phyloP scores from a whole-genome alignment of 2,113 vertebrate genomes.

The Dicentrarchus labrax region DNA sequence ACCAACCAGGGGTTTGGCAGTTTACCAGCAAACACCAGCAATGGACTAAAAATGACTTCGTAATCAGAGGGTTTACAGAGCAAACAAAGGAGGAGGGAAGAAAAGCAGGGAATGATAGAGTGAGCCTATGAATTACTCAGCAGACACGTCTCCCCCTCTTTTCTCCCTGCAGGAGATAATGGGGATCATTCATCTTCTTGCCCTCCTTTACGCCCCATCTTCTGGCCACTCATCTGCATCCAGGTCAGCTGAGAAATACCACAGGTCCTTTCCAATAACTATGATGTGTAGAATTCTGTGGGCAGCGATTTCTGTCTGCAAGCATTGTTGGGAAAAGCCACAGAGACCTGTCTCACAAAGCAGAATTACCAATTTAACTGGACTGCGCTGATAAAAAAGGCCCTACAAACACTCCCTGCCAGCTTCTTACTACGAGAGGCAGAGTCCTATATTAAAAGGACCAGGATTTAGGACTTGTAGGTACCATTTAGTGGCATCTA shows the following conservation, averaged over 20 bases:
- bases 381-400: background rate
- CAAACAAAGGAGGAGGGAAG: constrained; percentile 61
- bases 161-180: constrained; percentile 74
- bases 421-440: background rate
- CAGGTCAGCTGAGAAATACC: constrained; percentile 72
- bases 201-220: constrained; percentile 71
- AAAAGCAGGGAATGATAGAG: constrained; percentile 64
- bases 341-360: background rate
- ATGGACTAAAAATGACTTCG: constrained; percentile 68
- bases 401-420: background rate
- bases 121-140: constrained; percentile 74
- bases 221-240: constrained; percentile 72
- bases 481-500: too few relatives aligned
- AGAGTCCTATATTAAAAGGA: background rate
- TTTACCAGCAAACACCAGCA: constrained; percentile 62
- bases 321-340: background rate
- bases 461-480: too few relatives aligned
- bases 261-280: constrained; percentile 40
- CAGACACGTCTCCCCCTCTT: constrained; percentile 54
- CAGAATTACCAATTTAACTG: background rate
- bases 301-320: background rate
- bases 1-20: constrained; percentile 58
- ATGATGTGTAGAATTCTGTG: constrained; percentile 12
- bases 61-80: constrained; percentile 73
- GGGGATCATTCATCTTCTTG: constrained; percentile 77